Conservation (phyloP, 2,888 invertebrate species). For the Chelonus formosanus region DNA sequence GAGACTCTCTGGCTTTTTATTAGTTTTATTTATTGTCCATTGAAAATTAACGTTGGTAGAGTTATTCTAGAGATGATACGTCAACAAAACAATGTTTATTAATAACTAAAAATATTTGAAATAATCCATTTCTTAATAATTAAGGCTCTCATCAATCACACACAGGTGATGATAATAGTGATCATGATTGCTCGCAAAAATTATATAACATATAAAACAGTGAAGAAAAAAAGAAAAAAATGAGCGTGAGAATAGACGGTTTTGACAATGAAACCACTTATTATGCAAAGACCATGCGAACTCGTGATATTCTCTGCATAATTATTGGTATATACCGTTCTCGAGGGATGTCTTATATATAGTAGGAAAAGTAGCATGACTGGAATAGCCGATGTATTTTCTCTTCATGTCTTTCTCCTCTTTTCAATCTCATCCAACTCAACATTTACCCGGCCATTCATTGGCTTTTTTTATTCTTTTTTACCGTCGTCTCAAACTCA, state of each 20-base stretch:
- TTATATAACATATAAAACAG: no score
- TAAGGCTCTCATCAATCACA: no score
- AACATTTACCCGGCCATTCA: slow-evolving; percentile 9
- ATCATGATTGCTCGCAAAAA: no score
- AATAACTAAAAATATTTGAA: no score
- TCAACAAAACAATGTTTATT: no score
- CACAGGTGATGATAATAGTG: no score
- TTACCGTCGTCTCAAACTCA: slow-evolving; percentile 32
- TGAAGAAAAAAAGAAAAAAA: neutral
- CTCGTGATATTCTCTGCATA: slow-evolving; percentile 57
- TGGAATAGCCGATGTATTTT: slow-evolving; percentile 26
- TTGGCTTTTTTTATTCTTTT: slow-evolving; percentile 36
- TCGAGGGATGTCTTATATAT: neutral
- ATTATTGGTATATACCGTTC: slow-evolving; percentile 49
- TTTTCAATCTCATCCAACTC: slow-evolving; percentile 24
- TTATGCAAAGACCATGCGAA: slow-evolving; percentile 48
- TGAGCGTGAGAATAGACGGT: slow-evolving; percentile 6
- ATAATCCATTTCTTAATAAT: no score
- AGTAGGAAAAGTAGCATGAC: slow-evolving; percentile 11
- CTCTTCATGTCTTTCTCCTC: slow-evolving; percentile 11
- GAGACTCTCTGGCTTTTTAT: no score
- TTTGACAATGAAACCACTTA: slow-evolving; percentile 43
- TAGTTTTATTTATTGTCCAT: no score
- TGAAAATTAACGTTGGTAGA: no score
- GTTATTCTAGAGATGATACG: no score